These are phyloP conservation scores for Eurois occulta DNA, from an alignment of 2,888 invertebrate species.

Conservation along the genomic window DNA sequence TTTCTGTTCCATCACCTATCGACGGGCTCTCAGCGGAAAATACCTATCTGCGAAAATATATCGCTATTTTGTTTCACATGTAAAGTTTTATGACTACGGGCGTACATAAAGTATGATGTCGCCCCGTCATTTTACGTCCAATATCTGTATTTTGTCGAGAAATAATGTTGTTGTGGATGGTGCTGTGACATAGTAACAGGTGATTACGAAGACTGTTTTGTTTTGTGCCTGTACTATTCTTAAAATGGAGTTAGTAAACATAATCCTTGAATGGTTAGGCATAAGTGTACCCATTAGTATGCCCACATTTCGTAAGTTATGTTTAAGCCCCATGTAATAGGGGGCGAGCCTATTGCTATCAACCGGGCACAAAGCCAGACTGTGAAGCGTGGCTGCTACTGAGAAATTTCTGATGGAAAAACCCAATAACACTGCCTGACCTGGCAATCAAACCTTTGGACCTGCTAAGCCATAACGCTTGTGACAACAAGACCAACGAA, in stretches of 20 bases:
- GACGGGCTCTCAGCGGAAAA: slow-evolving; percentile 20
- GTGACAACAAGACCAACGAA: too few relatives aligned
- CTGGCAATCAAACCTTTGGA: too few relatives aligned
- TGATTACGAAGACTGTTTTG: neutral
- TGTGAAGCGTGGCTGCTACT: too few relatives aligned
- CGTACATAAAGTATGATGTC: slow-evolving; percentile 55
- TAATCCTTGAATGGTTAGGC: neutral
- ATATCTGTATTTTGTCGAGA: slow-evolving; percentile 46
- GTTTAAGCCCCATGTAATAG: too few relatives aligned
- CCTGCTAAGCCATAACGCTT: too few relatives aligned
- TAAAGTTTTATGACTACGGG: slow-evolving; percentile 69
- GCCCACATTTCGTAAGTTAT: too few relatives aligned
- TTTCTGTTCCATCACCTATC: slow-evolving; percentile 11
- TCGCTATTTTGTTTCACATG: slow-evolving; percentile 70
- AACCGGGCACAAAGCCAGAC: too few relatives aligned
- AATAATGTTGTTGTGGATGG: slow-evolving; percentile 27
- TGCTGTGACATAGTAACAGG: slow-evolving; percentile 3
- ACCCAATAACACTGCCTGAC: too few relatives aligned
- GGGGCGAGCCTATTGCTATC: too few relatives aligned
- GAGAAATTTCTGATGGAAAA: too few relatives aligned
- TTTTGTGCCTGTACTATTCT: neutral
- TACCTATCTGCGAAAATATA: slow-evolving; percentile 59
- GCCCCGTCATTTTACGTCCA: slow-evolving; percentile 39
- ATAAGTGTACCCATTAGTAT: neutral
- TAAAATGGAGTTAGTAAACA: neutral